Evolutionary conservation across 2,113 vertebrate genomes (phyloP), one percentile per base, ranked within the genome.

Genomic region (Arothron firmamentum): DNA sequence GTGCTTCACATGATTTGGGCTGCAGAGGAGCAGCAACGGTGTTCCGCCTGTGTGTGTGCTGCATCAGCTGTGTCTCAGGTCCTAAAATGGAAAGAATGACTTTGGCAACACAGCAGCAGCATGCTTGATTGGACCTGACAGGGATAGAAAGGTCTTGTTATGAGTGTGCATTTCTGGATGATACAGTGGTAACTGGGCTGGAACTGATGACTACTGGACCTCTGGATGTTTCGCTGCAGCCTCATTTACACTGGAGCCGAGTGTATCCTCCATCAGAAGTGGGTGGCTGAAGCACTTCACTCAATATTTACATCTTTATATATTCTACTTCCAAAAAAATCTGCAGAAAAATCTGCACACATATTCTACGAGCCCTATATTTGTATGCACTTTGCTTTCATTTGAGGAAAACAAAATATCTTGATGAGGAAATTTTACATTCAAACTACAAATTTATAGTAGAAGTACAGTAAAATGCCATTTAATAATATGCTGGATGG

Each of bases 151-250:
- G 69, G 53, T 52, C 56, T 21, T 6, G 20, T 23, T 68, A 48
- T 61, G 56, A 42, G 49, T 47, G 49, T 45, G 60, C 2, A 19
- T 38, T 19, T 47, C 59, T 42, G 23, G 56, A 57, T 55, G 62
- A 75, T 65, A 60, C 46, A 52, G 56, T 50, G 50, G 53, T 45
- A 46, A 67, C 62, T 60, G 57, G 17, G 31, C 28, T 56, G 31
- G 19, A 43, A 62, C 42, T 68, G 46, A 70, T 73, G 68, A 70
- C 34, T 9, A 38, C 34, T 3, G 14, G 52, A 69, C 56, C 52
- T 11, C 17, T 53, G 42, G 45, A 31, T 1, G 13, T 41, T 52
- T 46, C 21, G 18, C 38, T 21, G 52, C 53, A 20, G 18, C 20
- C 13, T 66, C 6, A 5, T 50, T 62, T 38, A 41, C 57, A n/a